Evolutionary conservation across 2,797 vertebrate genomes (phyloP).

Genomic region (Sardinella longiceps): DNA sequence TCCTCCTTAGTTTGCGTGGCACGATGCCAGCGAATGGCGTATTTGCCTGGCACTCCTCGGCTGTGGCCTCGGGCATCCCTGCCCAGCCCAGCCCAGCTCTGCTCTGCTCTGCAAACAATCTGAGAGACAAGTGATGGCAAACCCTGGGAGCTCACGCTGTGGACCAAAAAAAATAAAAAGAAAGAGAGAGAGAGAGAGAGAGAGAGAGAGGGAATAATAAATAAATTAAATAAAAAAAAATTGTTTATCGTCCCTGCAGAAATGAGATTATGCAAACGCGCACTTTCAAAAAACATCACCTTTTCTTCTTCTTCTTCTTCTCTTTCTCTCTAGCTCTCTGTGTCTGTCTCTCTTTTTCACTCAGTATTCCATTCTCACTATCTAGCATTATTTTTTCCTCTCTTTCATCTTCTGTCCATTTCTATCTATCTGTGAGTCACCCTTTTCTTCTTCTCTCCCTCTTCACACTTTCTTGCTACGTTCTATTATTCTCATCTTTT

Average conservation of each 20-base stretch:
- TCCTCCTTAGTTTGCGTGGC: constrained; percentile 5
- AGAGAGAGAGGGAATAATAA: no score
- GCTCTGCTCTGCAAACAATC: neutral
- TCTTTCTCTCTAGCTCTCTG: neutral
- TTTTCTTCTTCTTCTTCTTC: neutral
- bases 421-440: neutral
- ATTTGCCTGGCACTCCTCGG: neutral
- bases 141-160: constrained; percentile 20
- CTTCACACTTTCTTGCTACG: neutral
- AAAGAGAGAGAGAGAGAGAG: no score
- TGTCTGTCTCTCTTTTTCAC: neutral
- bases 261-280: constrained; percentile 15
- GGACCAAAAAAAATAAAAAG: neutral
- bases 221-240: no score
- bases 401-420: neutral
- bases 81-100: neutral
- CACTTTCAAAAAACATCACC: neutral
- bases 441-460: neutral
- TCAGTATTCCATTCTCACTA: neutral
- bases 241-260: neutral
- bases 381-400: neutral
- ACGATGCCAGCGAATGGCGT: neutral
- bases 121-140: constrained; percentile 13
- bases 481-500: neutral
- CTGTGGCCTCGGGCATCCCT: neutral